A percentile compares a stretch with the other conserved stretches of the same genome.
These are phyloP conservation scores for Geophilus truncorum DNA, from an alignment of 2,888 invertebrate species.

Conservation along the genomic window DNA sequence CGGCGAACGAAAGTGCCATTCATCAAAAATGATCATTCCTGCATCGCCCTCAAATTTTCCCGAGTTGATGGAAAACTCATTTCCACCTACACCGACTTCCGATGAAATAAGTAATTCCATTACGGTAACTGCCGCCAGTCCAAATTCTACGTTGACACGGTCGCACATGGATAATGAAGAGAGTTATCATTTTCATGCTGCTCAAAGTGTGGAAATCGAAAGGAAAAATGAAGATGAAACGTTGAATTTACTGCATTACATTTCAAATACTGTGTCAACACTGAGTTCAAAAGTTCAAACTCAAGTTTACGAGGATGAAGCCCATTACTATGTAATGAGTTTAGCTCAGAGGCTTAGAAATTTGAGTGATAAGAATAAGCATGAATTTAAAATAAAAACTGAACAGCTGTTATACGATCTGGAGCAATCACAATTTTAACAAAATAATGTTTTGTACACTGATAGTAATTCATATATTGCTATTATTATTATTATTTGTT, in stretches of 20 bases:
- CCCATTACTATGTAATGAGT: neutral
- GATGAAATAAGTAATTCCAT: neutral
- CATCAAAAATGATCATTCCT: no score
- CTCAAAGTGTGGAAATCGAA: neutral
- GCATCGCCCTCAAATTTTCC: neutral
- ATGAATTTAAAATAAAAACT: neutral
- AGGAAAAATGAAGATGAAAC: neutral
- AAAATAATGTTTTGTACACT: no score
- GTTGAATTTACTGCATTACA: neutral
- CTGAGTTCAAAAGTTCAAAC: neutral
- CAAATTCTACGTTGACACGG: neutral
- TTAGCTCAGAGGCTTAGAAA: constrained; percentile 2
- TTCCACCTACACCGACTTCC: neutral
- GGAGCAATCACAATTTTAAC: neutral
- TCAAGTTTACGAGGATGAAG: neutral
- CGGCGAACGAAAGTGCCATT: neutral
- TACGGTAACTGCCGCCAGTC: neutral
- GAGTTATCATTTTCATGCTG: neutral
- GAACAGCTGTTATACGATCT: neutral
- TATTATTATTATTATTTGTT: no score
- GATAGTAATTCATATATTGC: no score
- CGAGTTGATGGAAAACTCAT: neutral
- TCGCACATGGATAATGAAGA: neutral
- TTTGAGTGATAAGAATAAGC: neutral
- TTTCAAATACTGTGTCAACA: neutral